Percentiles rank a stretch among this genome's conserved stretches.
These are phyloP conservation scores for Chionodraco myersi DNA, from an alignment of 2,113 vertebrate species.

Conservation along the genomic window DNA sequence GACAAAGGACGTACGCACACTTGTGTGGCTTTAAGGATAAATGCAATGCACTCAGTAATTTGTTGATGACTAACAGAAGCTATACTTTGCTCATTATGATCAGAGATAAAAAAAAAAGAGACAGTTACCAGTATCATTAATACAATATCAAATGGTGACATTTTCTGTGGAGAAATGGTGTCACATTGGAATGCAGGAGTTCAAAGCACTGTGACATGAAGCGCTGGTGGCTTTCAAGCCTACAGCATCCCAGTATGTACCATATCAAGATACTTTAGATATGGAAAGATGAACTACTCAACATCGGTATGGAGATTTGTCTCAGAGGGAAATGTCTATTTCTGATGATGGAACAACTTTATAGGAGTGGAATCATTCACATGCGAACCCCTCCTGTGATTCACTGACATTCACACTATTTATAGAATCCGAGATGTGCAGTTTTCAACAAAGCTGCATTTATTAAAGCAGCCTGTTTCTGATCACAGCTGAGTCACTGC, in stretches of 20 bases:
- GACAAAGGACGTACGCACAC: no score
- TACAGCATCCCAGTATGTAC: neutral
- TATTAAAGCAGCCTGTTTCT: neutral
- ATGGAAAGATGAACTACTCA: neutral
- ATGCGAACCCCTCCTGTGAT: conserved; percentile 13
- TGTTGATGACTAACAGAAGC: no score
- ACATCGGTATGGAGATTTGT: neutral
- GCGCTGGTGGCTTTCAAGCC: neutral
- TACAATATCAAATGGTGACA: conserved; percentile 15
- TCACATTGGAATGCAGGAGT: conserved; percentile 1
- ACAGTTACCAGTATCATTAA: neutral
- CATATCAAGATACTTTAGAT: neutral
- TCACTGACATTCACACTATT: conserved; percentile 6
- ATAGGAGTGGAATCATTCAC: conserved; percentile 4
- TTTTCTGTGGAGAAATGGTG: neutral
- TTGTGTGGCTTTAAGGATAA: no score
- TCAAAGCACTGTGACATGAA: neutral
- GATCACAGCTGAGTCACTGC: neutral
- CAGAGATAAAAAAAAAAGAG: neutral
- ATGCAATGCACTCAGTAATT: no score
- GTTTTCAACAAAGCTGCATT: neutral
- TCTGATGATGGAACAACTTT: conserved; percentile 4
- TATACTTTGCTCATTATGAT: no score
- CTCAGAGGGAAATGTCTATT: conserved; percentile 9
- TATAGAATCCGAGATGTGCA: conserved; percentile 13